phyloP scores from a whole-genome alignment of 1,140 invertebrate species.

The Drosophila lini region DNA sequence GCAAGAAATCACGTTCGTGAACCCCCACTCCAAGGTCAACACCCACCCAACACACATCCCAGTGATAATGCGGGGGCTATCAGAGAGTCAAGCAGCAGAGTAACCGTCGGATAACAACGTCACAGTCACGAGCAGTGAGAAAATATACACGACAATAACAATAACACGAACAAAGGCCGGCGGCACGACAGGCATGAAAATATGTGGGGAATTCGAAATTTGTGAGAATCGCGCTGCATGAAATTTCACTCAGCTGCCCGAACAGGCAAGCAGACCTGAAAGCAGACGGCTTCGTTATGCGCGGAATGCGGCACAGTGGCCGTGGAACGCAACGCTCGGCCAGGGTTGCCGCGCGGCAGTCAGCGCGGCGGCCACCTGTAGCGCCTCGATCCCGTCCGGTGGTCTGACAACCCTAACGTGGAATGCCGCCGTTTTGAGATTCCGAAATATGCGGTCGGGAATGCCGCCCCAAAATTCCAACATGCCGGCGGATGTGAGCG shows the following conservation, averaged over 20 bases:
- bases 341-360: constrained; percentile 23
- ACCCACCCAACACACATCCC: not conserved
- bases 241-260: constrained; percentile 80
- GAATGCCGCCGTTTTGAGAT: constrained; percentile 24
- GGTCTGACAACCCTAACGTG: constrained; percentile 40
- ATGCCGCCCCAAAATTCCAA: constrained; percentile 42
- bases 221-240: constrained; percentile 82
- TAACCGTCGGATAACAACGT: constrained; percentile 7
- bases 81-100: not conserved
- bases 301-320: constrained; percentile 61
- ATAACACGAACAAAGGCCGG: constrained; percentile 40
- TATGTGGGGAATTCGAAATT: constrained; percentile 82
- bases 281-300: constrained; percentile 74
- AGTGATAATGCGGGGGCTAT: not conserved
- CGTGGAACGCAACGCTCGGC: constrained; percentile 44
- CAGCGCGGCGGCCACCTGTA: constrained; percentile 23
- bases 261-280: constrained; percentile 73
- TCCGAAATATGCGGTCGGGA: constrained; percentile 45
- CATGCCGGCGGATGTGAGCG: constrained; percentile 36
- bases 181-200: constrained; percentile 68
- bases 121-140: constrained; percentile 24
- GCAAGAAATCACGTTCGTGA: not conserved
- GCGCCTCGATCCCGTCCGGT: constrained; percentile 16
- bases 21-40: constrained; percentile 3
- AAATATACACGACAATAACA: constrained; percentile 18